Base-by-base conservation (phyloP, 2,888 invertebrate species). In the Erebia palarica region DNA sequence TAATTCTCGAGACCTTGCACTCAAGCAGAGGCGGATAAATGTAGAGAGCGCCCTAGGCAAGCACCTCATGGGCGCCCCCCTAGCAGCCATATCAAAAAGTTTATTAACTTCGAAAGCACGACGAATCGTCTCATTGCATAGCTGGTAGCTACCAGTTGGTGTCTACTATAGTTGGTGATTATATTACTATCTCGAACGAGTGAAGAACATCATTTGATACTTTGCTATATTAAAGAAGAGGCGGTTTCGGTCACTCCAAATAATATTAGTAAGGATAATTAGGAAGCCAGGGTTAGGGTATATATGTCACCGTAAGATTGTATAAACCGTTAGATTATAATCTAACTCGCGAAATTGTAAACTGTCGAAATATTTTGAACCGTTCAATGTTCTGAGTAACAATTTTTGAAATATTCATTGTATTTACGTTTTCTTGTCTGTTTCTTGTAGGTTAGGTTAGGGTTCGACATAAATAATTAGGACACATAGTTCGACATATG, bases 191-290 rank as follows among this genome's bases (percentile, higher is more conserved):
- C 49, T 49, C 14, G 49, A 14, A 49, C 49, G 49, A 49, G 49
- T 49, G 49, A 76, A 65, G 42, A 67, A 47, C 44, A 47, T 47
- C 51, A 51, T 51, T 51, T 51, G 51, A 51, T n/a, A 51, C 51
- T n/a, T 51, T 51, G 11, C 11, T 51, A 51, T n/a, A 51, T 53
- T 16, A 53, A 53, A 53, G 53, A 53, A 53, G 16, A 53, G 53
- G 53, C 53, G 53, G 53, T 53, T 53, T 53, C 53, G 53, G 53
- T 53, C 53, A 53, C 53, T 53, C 16, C 53, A 53, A 53, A 53
- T 53, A 53, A 53, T 53, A 53, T 53, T 53, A 53, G 53, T 53
- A 53, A 16, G 16, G 16, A 53, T 53, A 53, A 53, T 53, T 53
- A 49, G 49, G 49, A 49, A 49, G 49, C 49, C 49, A 49, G 49